These are phyloP conservation scores for Protonibea diacanthus DNA, from an alignment of 2,797 vertebrate species.

Conservation along the genomic window DNA sequence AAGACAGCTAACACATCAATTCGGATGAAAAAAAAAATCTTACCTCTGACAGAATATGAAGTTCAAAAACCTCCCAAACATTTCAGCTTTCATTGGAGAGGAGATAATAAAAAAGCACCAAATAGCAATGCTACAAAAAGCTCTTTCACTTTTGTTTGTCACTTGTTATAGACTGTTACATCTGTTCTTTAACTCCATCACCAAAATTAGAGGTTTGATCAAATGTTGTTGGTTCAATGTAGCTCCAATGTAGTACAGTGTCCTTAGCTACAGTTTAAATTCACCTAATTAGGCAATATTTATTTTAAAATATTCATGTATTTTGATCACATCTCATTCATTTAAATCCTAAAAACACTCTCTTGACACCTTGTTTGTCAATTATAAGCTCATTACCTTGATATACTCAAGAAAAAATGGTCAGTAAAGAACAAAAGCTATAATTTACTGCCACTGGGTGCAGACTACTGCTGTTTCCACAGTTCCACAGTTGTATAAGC, in stretches of 20 bases:
- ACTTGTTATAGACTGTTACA: constrained; percentile 31
- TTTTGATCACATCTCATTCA: not conserved
- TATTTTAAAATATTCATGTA: not conserved
- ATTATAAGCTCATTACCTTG: not conserved
- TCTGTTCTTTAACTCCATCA: constrained; percentile 31
- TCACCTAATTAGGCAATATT: not conserved
- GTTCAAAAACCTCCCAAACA: constrained; percentile 4
- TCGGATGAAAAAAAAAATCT: constrained; percentile 1
- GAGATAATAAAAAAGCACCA: constrained; percentile 13
- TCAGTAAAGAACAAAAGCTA: not conserved
- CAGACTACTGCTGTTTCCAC: not conserved
- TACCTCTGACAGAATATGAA: constrained; percentile 1
- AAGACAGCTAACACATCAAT: not conserved
- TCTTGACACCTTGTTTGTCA: not conserved
- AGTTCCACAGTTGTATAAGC: not conserved
- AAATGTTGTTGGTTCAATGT: too few relatives aligned
- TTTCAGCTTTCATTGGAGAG: constrained; percentile 4
- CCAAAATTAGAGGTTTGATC: constrained; percentile 25
- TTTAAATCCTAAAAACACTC: not conserved
- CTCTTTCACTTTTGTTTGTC: constrained; percentile 15
- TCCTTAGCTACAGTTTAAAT: not conserved
- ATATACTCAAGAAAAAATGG: not conserved
- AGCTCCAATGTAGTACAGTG: not conserved
- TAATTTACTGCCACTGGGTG: not conserved
- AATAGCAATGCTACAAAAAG: not conserved